These are phyloP conservation scores for Erynnis tages DNA, from an alignment of 2,888 invertebrate genomes.

Conservation along the genomic window DNA sequence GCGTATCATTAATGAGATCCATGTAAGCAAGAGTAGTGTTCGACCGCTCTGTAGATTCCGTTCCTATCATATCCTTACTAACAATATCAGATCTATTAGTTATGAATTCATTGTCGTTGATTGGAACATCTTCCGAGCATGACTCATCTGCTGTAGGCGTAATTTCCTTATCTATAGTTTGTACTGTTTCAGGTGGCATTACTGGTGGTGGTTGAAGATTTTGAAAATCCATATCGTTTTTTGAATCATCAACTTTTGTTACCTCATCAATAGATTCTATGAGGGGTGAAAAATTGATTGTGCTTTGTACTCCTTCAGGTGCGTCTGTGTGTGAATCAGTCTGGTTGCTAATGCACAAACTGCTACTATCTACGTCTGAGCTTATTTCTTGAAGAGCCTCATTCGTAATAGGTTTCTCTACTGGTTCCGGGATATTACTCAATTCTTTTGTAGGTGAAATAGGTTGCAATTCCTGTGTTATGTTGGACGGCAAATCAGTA, in stretches of 20 bases:
- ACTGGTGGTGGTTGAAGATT: slow-evolving; percentile 22
- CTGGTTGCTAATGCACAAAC: background rate
- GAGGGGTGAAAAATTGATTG: slow-evolving; percentile 5
- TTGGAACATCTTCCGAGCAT: slow-evolving; percentile 30
- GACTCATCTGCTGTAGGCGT: slow-evolving; percentile 28
- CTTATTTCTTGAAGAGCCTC: background rate
- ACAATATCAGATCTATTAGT: slow-evolving; percentile 42
- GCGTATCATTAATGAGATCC: slow-evolving; percentile 64
- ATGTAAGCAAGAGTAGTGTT: slow-evolving; percentile 57
- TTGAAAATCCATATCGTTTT: slow-evolving; percentile 5
- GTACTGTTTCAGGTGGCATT: slow-evolving; percentile 66
- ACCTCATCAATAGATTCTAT: slow-evolving; percentile 5
- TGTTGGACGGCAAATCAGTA: background rate
- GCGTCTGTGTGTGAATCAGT: slow-evolving; percentile 29
- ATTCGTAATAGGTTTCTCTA: background rate
- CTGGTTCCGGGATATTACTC: background rate
- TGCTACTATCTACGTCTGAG: slow-evolving; percentile 3
- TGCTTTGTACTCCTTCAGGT: slow-evolving; percentile 59
- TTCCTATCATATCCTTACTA: slow-evolving; percentile 28
- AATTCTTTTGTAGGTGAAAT: slow-evolving; percentile 1
- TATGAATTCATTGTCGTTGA: slow-evolving; percentile 28
- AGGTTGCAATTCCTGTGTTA: slow-evolving; percentile 10
- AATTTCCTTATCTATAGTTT: slow-evolving; percentile 50
- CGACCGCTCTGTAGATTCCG: slow-evolving; percentile 33
- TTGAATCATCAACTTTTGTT: slow-evolving; percentile 4